Evolutionary conservation across 2,888 invertebrate genomes (phyloP).

Genomic region (Stictocephala bisonia): DNA sequence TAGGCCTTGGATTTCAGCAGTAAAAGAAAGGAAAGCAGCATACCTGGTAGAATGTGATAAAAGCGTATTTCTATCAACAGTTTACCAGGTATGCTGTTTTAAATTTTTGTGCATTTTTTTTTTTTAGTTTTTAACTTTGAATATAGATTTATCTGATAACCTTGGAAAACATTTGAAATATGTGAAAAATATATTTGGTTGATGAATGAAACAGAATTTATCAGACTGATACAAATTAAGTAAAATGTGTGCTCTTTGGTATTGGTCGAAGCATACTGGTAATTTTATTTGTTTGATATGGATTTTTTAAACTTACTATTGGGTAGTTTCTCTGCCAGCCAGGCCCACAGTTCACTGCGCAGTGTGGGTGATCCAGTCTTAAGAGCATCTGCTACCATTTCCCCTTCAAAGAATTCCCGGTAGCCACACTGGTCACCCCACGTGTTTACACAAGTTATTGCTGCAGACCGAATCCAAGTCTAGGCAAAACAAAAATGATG

Average conservation of each 20-base stretch:
- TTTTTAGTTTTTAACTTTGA: too few species aligned
- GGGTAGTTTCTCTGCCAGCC: slow-evolving; percentile 87
- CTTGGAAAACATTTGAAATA: too few species aligned
- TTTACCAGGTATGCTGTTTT: too few species aligned
- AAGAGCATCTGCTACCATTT: slow-evolving; percentile 89
- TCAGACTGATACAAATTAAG: slow-evolving; percentile 12
- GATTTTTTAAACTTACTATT: slow-evolving; percentile 72
- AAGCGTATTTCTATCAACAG: too few species aligned
- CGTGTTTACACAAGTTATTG: slow-evolving; percentile 84
- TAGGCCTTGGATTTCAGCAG: too few species aligned
- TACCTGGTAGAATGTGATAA: too few species aligned
- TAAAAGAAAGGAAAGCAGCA: too few species aligned
- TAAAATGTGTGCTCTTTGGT: not conserved
- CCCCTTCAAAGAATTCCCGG: slow-evolving; percentile 86
- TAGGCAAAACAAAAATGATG: slow-evolving; percentile 66
- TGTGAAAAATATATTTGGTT: not conserved
- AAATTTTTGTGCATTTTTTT: too few species aligned
- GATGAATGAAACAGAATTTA: too few species aligned
- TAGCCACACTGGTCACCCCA: slow-evolving; percentile 87
- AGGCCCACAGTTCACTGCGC: slow-evolving; percentile 83
- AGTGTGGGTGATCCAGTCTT: slow-evolving; percentile 87
- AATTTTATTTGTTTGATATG: too few species aligned
- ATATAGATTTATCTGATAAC: too few species aligned
- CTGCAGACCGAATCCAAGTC: slow-evolving; percentile 83
- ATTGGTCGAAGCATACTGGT: too few species aligned